Conservation (phyloP, 2,113 vertebrate genomes). For the Cranoglanis bouderius region DNA sequence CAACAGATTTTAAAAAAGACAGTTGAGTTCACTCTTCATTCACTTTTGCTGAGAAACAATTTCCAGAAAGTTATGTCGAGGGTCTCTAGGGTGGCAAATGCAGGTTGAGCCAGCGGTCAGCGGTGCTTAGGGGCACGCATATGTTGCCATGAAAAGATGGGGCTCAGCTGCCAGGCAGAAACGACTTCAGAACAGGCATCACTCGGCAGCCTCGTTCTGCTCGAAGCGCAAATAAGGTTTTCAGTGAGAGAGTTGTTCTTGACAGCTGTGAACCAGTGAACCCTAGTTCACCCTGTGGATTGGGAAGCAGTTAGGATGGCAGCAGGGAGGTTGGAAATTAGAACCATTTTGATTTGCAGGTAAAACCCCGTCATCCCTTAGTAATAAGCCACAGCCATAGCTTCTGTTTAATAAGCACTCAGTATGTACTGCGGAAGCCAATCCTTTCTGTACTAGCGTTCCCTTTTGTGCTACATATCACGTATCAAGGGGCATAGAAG, state of each 20-base stretch:
- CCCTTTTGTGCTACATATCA: background rate
- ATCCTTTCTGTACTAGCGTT: background rate
- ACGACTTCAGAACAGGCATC: conserved; percentile 65
- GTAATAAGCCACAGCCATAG: background rate
- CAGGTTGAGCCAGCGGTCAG: conserved; percentile 72
- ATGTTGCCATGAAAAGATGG: conserved; percentile 68
- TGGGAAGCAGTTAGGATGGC: conserved; percentile 13
- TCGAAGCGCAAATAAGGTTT: conserved; percentile 66
- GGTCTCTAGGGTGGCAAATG: conserved; percentile 64
- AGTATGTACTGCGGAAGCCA: background rate
- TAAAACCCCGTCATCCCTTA: background rate
- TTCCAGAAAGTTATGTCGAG: conserved; percentile 58
- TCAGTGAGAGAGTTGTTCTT: conserved; percentile 64
- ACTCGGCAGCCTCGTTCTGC: conserved; percentile 68
- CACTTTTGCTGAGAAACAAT: conserved; percentile 51
- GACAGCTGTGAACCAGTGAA: conserved; percentile 77
- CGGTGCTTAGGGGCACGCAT: conserved; percentile 51
- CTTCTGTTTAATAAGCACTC: background rate
- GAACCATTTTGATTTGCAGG: conserved; percentile 28
- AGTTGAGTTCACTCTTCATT: conserved; percentile 42
- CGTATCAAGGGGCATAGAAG: background rate
- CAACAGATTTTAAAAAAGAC: conserved; percentile 61
- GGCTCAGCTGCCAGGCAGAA: conserved; percentile 68
- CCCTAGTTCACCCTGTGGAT: conserved; percentile 65
- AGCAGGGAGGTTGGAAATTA: conserved; percentile 43